A percentile compares a stretch with the other conserved stretches of the same genome.
Evolutionary conservation across 2,888 invertebrate species (phyloP).

Genomic region (Pteria penguin): DNA sequence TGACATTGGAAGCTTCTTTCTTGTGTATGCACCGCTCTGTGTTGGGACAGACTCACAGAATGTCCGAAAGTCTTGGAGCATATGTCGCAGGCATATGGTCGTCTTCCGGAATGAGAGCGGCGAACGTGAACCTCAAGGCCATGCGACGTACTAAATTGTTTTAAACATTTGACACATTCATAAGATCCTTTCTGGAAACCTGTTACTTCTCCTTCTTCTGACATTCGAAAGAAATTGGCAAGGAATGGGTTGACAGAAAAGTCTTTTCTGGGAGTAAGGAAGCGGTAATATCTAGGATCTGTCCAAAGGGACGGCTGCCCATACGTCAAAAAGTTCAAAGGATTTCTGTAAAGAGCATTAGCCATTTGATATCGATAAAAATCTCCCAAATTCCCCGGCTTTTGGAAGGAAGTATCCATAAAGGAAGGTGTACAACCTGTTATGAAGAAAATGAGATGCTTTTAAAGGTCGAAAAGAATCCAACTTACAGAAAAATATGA

Average conservation of each 20-base stretch:
- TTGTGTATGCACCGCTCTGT: slow-evolving; percentile 86
- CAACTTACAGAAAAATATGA: too few relatives aligned
- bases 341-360: slow-evolving; percentile 58
- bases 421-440: too few relatives aligned
- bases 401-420: too few relatives aligned
- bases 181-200: slow-evolving; percentile 46
- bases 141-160: slow-evolving; percentile 98
- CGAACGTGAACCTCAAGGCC: slow-evolving; percentile 98
- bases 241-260: slow-evolving; percentile 7
- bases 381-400: slow-evolving; percentile 46
- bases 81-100: slow-evolving; percentile 87
- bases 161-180: slow-evolving; percentile 87
- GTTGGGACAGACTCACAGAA: slow-evolving; percentile 94
- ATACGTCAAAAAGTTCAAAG: slow-evolving; percentile 56
- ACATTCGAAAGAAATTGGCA: slow-evolving; percentile 24
- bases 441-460: too few relatives aligned
- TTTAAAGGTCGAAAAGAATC: too few relatives aligned
- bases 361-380: slow-evolving; percentile 64
- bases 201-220: slow-evolving; percentile 42
- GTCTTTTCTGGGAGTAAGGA: slow-evolving; percentile 41
- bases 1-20: slow-evolving; percentile 87
- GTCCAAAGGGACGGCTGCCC: slow-evolving; percentile 54
- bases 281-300: slow-evolving; percentile 60
- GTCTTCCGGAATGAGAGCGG: slow-evolving; percentile 92
- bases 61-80: slow-evolving; percentile 99